phyloP scores from a whole-genome alignment of 92 coral and sea anemone species.

The Umimayanthus kanabou region DNA sequence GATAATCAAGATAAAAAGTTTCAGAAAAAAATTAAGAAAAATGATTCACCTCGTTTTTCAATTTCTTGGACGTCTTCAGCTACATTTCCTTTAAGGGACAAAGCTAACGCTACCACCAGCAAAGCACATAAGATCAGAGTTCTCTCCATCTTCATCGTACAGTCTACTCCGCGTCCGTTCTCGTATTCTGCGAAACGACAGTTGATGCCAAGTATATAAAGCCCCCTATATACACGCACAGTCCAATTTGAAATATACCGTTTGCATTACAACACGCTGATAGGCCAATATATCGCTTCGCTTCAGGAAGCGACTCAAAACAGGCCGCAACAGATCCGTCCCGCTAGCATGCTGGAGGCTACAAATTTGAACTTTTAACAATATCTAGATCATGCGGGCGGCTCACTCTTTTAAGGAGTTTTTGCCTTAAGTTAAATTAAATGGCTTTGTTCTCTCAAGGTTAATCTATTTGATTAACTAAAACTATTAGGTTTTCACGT shows the following conservation, averaged over 20 bases:
- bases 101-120: neutral
- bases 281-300: neutral
- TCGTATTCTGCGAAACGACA: neutral
- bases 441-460: neutral
- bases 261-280: neutral
- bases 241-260: neutral
- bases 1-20: no score
- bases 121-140: neutral
- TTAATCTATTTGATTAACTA: neutral
- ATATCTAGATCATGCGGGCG: neutral
- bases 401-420: no score
- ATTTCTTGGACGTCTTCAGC: neutral
- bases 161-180: neutral
- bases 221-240: neutral
- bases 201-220: neutral
- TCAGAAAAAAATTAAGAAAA: neutral
- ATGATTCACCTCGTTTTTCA: neutral
- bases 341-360: neutral
- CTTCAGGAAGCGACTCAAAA: neutral
- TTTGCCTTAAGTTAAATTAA: no score
- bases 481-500: no score
- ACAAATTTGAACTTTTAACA: no score
- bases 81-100: neutral
- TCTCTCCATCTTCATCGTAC: neutral
- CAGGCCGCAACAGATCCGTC: neutral